Evolutionary conservation across 1,140 invertebrate species (phyloP).

Genomic region (Helicoverpa armigera): DNA sequence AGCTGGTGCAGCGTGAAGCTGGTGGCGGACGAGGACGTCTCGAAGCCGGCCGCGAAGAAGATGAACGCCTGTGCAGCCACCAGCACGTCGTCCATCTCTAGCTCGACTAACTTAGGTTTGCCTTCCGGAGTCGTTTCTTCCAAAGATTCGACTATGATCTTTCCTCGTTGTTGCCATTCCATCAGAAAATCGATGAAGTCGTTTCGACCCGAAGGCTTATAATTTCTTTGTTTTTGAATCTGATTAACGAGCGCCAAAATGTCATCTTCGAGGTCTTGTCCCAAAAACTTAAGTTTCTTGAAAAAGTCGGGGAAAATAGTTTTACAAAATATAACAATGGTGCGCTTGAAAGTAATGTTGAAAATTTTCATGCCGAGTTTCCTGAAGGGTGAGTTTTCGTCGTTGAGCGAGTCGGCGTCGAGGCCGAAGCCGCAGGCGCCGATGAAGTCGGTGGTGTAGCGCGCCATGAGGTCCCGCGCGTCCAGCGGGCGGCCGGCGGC

Average conservation of each 20-base stretch:
- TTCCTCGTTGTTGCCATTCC: constrained; percentile 82
- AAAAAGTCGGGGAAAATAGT: constrained; percentile 64
- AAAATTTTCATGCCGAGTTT: constrained; percentile 77
- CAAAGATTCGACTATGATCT: constrained; percentile 71
- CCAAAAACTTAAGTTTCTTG: constrained; percentile 58
- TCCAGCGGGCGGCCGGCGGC: constrained; percentile 64
- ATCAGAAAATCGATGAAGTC: constrained; percentile 88
- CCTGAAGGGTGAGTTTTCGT: constrained; percentile 75
- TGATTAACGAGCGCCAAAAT: constrained; percentile 59
- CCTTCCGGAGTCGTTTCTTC: constrained; percentile 79
- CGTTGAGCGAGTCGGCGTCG: constrained; percentile 71
- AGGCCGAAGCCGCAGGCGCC: constrained; percentile 82
- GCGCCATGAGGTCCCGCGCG: constrained; percentile 79
- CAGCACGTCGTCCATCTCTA: constrained; percentile 67
- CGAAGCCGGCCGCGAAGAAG: constrained; percentile 88
- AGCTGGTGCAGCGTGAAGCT: constrained; percentile 87
- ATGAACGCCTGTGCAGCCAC: constrained; percentile 86
- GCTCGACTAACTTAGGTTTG: constrained; percentile 55
- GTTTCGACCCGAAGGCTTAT: constrained; percentile 74
- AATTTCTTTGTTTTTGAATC: constrained; percentile 65
- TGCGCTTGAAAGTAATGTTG: constrained; percentile 45
- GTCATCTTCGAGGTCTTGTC: constrained; percentile 56
- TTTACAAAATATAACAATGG: constrained; percentile 57
- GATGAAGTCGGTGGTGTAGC: constrained; percentile 86
- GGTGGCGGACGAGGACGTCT: constrained; percentile 88